A percentile compares a stretch with the other conserved stretches of the same genome.
Evolutionary conservation across 1,140 invertebrate species (phyloP).

Genomic region (Bombus ignitus): DNA sequence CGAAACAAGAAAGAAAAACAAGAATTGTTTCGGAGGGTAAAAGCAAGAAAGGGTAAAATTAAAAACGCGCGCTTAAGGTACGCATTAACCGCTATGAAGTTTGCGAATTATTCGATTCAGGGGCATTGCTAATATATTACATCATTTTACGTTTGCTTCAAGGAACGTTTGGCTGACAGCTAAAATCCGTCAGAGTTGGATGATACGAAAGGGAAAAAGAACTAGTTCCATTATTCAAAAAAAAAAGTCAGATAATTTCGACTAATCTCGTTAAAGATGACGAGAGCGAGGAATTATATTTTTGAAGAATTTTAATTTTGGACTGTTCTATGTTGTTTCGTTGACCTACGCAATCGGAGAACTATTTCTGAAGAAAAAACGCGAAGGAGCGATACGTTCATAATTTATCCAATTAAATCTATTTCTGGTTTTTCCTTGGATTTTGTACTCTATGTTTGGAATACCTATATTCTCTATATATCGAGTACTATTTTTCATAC

Average conservation of each 20-base stretch:
- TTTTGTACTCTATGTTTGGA: not conserved
- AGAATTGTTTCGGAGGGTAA: not conserved
- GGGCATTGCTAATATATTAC: slow-evolving; percentile 40
- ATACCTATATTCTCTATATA: not conserved
- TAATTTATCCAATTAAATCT: not conserved
- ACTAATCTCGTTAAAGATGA: slow-evolving; percentile 17
- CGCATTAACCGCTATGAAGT: slow-evolving; percentile 24
- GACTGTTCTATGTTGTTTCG: slow-evolving; percentile 29
- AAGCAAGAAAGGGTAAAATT: not conserved
- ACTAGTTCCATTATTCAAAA: not conserved
- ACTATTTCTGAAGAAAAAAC: not conserved
- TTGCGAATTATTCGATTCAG: slow-evolving; percentile 45
- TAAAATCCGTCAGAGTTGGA: not conserved
- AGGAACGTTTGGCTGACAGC: slow-evolving; percentile 16
- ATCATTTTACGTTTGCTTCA: slow-evolving; percentile 17
- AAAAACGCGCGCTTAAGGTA: not conserved
- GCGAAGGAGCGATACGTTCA: not conserved
- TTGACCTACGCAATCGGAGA: slow-evolving; percentile 21
- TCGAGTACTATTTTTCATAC: too few relatives aligned
- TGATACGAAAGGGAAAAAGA: not conserved
- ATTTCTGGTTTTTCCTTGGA: not conserved
- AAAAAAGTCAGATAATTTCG: not conserved
- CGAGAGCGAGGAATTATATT: slow-evolving; percentile 51
- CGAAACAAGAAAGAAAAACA: not conserved
- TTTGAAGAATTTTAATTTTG: slow-evolving; percentile 60